Conservation (phyloP, 2,113 vertebrate genomes). For the Podocnemis expansa region DNA sequence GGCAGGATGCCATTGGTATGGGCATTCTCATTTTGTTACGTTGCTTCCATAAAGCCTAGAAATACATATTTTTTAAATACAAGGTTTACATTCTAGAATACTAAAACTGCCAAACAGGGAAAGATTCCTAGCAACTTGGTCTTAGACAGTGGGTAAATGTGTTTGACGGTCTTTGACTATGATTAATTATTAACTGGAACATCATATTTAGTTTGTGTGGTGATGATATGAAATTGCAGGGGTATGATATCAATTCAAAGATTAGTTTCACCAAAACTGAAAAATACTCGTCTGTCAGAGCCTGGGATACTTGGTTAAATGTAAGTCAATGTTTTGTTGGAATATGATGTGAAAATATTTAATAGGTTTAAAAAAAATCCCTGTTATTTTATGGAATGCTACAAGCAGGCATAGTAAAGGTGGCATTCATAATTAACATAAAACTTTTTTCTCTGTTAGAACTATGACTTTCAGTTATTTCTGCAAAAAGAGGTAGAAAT, state of each 20-base stretch:
- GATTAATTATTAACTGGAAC: not conserved
- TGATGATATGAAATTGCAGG: not conserved
- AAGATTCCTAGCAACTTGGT: not conserved
- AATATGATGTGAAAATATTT: not conserved
- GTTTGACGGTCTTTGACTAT: not conserved
- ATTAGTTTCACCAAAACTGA: not conserved
- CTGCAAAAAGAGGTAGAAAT: not conserved
- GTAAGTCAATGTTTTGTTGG: not conserved
- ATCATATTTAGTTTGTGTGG: not conserved
- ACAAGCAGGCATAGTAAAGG: not conserved
- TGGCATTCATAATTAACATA: not conserved
- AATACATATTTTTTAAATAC: not conserved
- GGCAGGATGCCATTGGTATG: not conserved
- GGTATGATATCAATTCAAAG: not conserved
- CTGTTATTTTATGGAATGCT: not conserved
- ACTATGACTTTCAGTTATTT: not conserved
- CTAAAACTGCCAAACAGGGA: not conserved
- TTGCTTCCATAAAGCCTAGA: not conserved
- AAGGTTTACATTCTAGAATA: not conserved
- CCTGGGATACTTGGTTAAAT: not conserved
- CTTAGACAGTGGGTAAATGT: not conserved
- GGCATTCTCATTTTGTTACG: not conserved
- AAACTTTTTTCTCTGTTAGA: not conserved
- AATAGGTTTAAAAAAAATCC: not conserved
- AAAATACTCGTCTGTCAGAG: not conserved